Percentiles rank a stretch among this genome's conserved stretches.
These are phyloP conservation scores for Notarius lentiginosus DNA, from an alignment of 2,113 vertebrate species.

Conservation along the genomic window DNA sequence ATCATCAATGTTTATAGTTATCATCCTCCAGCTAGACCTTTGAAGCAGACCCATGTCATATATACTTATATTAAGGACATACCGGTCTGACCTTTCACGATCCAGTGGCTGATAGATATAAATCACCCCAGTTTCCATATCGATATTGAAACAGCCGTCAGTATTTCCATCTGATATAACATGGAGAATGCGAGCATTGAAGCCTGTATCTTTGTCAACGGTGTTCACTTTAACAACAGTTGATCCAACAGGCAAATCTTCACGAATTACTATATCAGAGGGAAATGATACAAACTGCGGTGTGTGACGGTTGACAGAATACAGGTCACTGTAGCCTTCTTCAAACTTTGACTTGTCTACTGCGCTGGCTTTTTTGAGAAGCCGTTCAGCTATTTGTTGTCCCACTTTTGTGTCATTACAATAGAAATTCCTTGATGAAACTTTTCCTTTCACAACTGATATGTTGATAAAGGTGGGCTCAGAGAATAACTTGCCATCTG, in stretches of 20 bases:
- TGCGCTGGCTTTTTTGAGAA: conserved; percentile 86
- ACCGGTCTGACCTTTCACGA: conserved; percentile 84
- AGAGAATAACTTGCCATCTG: conserved; percentile 89
- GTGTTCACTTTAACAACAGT: conserved; percentile 87
- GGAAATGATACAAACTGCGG: conserved; percentile 95
- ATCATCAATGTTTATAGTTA: conserved; percentile 89
- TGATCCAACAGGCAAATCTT: conserved; percentile 81
- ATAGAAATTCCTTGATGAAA: conserved; percentile 81
- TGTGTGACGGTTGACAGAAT: conserved; percentile 86
- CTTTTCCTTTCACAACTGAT: conserved; percentile 85
- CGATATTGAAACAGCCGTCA: conserved; percentile 89
- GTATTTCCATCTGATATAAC: conserved; percentile 89
- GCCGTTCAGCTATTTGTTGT: conserved; percentile 87
- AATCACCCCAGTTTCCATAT: conserved; percentile 86
- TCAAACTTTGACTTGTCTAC: conserved; percentile 78
- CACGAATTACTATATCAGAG: conserved; percentile 84
- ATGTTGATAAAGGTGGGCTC: conserved; percentile 93
- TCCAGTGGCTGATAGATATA: conserved; percentile 87
- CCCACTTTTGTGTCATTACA: conserved; percentile 91
- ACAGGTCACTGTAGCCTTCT: conserved; percentile 83
- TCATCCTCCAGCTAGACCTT: conserved; percentile 84
- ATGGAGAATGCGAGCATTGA: conserved; percentile 88
- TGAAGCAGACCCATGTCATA: conserved; percentile 90
- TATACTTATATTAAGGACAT: conserved; percentile 93
- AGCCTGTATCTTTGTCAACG: conserved; percentile 86